Conservation (phyloP, 2,113 vertebrate species). For the Lampris megalopsis region DNA sequence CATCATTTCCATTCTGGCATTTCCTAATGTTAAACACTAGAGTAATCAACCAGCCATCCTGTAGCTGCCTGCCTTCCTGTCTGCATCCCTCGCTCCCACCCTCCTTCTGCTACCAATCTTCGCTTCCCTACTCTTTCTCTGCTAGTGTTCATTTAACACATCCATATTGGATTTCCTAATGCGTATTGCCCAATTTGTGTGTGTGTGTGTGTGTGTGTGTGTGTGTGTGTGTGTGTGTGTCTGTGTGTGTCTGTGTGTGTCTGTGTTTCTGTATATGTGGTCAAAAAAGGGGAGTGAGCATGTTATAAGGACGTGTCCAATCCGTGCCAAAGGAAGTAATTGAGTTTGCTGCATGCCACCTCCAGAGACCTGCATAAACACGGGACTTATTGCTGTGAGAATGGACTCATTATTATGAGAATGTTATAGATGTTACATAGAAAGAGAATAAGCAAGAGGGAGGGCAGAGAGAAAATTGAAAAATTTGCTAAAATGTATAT, state of each 20-base stretch:
- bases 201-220: constrained; percentile 28
- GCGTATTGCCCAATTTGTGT: constrained; percentile 57
- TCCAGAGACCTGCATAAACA: constrained; percentile 40
- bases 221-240: constrained; percentile 34
- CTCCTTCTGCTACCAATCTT: constrained; percentile 19
- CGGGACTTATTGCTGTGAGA: background rate
- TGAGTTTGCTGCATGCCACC: constrained; percentile 24
- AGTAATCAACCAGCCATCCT: constrained; percentile 71
- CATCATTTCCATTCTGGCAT: constrained; percentile 74
- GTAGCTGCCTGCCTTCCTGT: constrained; percentile 64
- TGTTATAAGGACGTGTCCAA: constrained; percentile 44
- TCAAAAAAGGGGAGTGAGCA: background rate
- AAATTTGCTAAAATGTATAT: background rate
- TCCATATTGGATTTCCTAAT: constrained; percentile 76
- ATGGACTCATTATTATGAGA: constrained; percentile 10
- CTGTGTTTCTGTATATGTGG: constrained; percentile 14
- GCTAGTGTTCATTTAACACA: constrained; percentile 67
- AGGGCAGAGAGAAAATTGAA: background rate
- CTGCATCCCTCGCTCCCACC: constrained; percentile 46
- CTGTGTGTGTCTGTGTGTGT: background rate
- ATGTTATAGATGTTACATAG: constrained; percentile 3
- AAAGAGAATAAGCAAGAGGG: background rate
- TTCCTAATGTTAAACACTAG: constrained; percentile 79
- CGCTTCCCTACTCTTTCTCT: constrained; percentile 41
- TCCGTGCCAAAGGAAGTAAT: constrained; percentile 51